Evolutionary conservation across 1,140 invertebrate species (phyloP).

Genomic region (Phymastichus coffea): DNA sequence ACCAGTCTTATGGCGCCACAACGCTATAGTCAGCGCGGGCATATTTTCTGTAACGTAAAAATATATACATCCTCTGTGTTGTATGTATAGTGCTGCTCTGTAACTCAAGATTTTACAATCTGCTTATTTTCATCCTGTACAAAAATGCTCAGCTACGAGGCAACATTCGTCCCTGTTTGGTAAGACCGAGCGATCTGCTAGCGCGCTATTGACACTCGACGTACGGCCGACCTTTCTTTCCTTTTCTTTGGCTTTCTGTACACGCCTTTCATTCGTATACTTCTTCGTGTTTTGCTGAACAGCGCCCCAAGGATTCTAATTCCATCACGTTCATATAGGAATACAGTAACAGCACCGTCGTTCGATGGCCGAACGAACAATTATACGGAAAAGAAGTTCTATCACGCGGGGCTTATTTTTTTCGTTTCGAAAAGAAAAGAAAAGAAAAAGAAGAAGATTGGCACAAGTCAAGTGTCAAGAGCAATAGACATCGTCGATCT

Average conservation of each 20-base stretch:
- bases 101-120: constrained; percentile 58
- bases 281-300: too few relatives aligned
- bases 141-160: constrained; percentile 54
- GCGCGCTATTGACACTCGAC: constrained; percentile 1
- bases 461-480: too few relatives aligned
- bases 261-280: neutral
- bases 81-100: constrained; percentile 60
- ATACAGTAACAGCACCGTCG: constrained; percentile 19
- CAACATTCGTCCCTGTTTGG: constrained; percentile 35
- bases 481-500: too few relatives aligned
- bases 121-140: constrained; percentile 54
- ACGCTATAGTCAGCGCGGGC: constrained; percentile 47
- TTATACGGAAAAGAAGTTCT: neutral
- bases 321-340: constrained; percentile 3
- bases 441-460: too few relatives aligned
- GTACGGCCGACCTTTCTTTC: neutral
- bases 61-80: constrained; percentile 59
- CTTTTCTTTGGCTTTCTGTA: neutral
- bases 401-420: neutral
- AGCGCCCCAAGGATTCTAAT: neutral
- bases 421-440: too few relatives aligned
- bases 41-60: constrained; percentile 60
- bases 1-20: constrained; percentile 58
- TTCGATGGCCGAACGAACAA: constrained; percentile 21
- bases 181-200: constrained; percentile 22